Percentiles rank a stretch among this genome's conserved stretches.
Evolutionary conservation across 2,113 vertebrate species (phyloP).

Genomic region (Illadopsis cleaveri): DNA sequence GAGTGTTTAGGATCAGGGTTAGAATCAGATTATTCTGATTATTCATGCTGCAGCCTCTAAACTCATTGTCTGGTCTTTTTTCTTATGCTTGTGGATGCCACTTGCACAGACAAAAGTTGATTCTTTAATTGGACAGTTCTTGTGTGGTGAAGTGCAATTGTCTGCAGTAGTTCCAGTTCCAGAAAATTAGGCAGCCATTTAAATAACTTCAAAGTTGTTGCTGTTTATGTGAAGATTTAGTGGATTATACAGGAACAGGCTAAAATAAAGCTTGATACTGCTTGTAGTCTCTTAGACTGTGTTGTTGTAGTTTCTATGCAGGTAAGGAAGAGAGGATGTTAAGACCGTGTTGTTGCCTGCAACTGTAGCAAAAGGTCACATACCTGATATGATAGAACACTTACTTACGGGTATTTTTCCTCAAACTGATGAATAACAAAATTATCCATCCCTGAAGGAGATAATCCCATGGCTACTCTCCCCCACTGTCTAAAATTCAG

Average conservation of each 20-base stretch:
- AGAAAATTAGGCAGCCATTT: neutral
- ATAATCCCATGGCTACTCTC: neutral
- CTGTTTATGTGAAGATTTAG: neutral
- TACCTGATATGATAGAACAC: neutral
- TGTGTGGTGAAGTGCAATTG: conserved; percentile 22
- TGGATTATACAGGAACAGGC: neutral
- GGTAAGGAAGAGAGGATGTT: neutral
- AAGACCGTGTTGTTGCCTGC: neutral
- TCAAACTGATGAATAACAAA: neutral
- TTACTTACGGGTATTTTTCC: neutral
- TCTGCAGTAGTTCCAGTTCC: neutral
- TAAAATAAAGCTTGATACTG: neutral
- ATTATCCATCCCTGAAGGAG: neutral
- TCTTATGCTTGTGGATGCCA: conserved; percentile 8
- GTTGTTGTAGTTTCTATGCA: neutral
- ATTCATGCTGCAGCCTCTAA: conserved; percentile 13
- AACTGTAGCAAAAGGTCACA: neutral
- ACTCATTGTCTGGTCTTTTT: neutral
- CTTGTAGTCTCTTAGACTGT: neutral
- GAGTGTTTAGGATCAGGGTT: neutral
- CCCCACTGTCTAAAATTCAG: neutral
- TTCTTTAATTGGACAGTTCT: conserved; percentile 6
- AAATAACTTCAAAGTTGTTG: neutral
- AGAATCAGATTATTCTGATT: conserved; percentile 17
- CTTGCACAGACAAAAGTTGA: conserved; percentile 26